phyloP scores from a whole-genome alignment of 2,888 invertebrate species.

The Leistus spinibarbis region DNA sequence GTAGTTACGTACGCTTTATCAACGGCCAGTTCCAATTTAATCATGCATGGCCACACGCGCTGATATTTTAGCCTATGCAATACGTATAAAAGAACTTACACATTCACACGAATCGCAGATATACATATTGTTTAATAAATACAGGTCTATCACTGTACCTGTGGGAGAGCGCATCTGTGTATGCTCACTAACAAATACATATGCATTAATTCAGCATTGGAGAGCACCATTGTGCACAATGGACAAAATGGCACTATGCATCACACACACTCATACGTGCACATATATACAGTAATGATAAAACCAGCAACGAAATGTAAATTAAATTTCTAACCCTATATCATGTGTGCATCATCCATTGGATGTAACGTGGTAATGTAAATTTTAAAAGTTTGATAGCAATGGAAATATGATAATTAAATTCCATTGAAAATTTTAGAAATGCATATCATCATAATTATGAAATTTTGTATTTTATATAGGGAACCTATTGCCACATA shows the following conservation, averaged over 20 bases:
- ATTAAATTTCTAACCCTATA: constrained; percentile 22
- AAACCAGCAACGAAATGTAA: constrained; percentile 26
- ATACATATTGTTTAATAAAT: neutral
- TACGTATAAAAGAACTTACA: neutral
- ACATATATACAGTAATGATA: neutral
- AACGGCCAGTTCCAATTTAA: constrained; percentile 9
- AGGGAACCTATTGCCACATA: too few relatives aligned
- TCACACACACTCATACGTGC: too few relatives aligned
- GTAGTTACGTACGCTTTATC: neutral
- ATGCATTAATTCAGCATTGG: constrained; percentile 7
- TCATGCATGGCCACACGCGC: constrained; percentile 17
- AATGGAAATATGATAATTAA: too few relatives aligned
- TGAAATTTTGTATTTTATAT: too few relatives aligned
- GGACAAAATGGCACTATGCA: constrained; percentile 12
- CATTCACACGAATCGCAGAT: neutral
- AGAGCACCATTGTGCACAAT: constrained; percentile 9
- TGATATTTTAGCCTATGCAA: constrained; percentile 5
- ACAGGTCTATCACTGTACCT: too few relatives aligned
- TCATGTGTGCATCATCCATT: neutral
- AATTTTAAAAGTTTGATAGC: too few relatives aligned
- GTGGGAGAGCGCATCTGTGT: neutral
- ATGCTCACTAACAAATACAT: neutral
- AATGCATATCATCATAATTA: too few relatives aligned
- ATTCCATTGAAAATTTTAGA: too few relatives aligned
- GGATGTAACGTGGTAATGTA: neutral